phyloP scores from a whole-genome alignment of 1,140 invertebrate species.

The Cydia amplana region DNA sequence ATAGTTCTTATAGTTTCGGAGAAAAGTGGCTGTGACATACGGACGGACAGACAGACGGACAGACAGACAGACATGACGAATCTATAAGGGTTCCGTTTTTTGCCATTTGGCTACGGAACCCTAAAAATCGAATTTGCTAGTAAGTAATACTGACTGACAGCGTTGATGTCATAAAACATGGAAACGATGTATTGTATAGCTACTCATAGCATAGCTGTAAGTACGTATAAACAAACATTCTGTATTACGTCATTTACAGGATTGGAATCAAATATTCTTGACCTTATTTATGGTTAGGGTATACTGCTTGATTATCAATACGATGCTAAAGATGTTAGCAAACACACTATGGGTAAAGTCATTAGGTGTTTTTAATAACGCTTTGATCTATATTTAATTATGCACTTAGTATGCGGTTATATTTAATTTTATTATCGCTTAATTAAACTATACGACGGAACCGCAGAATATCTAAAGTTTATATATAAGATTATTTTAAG shows the following conservation, averaged over 20 bases:
- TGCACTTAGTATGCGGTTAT: not conserved
- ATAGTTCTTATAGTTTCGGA: too few relatives aligned
- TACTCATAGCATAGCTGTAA: not conserved
- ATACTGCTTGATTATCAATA: conserved; percentile 11
- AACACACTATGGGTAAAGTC: not conserved
- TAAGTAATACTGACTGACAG: not conserved
- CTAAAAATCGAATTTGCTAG: too few relatives aligned
- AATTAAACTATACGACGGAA: not conserved
- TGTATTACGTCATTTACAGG: conserved; percentile 20
- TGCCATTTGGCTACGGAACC: too few relatives aligned
- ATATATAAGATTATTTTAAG: too few relatives aligned
- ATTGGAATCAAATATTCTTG: conserved; percentile 25
- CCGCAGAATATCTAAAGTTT: not conserved
- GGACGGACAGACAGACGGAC: too few relatives aligned
- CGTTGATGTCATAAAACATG: conserved; percentile 10
- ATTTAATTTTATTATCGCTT: not conserved
- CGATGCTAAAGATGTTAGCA: conserved; percentile 8
- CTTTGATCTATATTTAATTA: conserved; percentile 29
- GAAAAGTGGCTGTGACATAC: too few relatives aligned
- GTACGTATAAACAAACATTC: not conserved
- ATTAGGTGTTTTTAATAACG: conserved; percentile 6
- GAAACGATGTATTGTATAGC: conserved; percentile 3
- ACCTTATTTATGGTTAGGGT: conserved; percentile 1
- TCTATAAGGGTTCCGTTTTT: too few relatives aligned
- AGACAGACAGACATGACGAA: too few relatives aligned